These are phyloP conservation scores for Miltochrista miniata DNA, from an alignment of 2,888 invertebrate species.

Conservation along the genomic window DNA sequence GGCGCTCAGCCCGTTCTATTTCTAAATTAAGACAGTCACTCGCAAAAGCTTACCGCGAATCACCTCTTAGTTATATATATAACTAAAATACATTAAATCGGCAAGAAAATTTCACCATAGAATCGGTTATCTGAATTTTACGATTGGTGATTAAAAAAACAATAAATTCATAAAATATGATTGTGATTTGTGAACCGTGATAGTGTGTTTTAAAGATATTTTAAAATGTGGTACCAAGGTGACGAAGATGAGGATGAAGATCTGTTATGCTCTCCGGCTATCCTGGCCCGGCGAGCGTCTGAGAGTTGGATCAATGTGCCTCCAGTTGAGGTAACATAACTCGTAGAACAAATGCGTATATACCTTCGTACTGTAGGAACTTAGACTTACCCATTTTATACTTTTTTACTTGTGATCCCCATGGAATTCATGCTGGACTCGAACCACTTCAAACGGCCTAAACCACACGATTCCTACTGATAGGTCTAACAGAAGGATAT, in stretches of 20 bases:
- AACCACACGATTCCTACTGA: no score
- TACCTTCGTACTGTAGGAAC: no score
- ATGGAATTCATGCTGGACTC: no score
- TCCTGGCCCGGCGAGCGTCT: constrained; percentile 92
- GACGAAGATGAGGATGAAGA: constrained; percentile 93
- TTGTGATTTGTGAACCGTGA: constrained; percentile 22
- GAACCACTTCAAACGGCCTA: no score
- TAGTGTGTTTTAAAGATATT: constrained; percentile 19
- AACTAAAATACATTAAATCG: constrained; percentile 50
- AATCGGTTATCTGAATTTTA: constrained; percentile 14
- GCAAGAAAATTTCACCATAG: constrained; percentile 34
- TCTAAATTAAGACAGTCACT: constrained; percentile 82
- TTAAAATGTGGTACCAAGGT: constrained; percentile 90
- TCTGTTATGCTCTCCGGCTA: constrained; percentile 93
- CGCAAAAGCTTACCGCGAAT: constrained; percentile 77
- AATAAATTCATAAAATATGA: constrained; percentile 19
- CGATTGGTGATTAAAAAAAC: constrained; percentile 11
- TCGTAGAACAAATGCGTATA: background rate
- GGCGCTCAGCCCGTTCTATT: constrained; percentile 79
- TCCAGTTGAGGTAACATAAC: constrained; percentile 89
- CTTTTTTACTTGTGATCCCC: no score
- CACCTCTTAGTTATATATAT: constrained; percentile 74
- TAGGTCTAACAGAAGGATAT: no score
- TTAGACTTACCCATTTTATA: no score
- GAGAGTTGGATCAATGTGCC: constrained; percentile 96